These are phyloP conservation scores for Tauraco hartlaubi DNA, from an alignment of 2,797 vertebrate species.

Conservation along the genomic window DNA sequence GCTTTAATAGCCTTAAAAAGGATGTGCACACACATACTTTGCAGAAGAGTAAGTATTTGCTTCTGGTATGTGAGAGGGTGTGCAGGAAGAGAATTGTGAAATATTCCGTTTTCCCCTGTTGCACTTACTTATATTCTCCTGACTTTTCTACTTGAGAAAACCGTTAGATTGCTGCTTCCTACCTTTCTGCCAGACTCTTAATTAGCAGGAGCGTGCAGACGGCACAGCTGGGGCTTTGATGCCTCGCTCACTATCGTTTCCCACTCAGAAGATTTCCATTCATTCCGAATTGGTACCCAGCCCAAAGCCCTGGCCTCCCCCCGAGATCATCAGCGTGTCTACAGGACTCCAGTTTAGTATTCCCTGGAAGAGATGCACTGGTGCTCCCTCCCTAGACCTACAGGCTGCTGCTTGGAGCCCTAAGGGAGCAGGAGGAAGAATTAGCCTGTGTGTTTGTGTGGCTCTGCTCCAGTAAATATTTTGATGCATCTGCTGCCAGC, in stretches of 20 bases:
- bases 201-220: constrained; percentile 38
- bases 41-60: neutral
- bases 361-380: constrained; percentile 57
- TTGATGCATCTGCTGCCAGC: constrained; percentile 74
- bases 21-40: neutral
- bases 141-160: neutral
- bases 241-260: constrained; percentile 44
- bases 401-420: constrained; percentile 74
- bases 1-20: neutral
- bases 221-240: constrained; percentile 48
- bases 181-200: constrained; percentile 51
- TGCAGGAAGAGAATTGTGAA: neutral
- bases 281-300: constrained; percentile 71
- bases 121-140: neutral
- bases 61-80: neutral
- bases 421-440: constrained; percentile 65
- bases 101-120: neutral
- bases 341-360: constrained; percentile 62
- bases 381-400: constrained; percentile 71
- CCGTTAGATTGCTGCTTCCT: constrained; percentile 13
- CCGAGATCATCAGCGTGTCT: constrained; percentile 51
- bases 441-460: constrained; percentile 74
- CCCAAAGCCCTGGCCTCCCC: constrained; percentile 49
- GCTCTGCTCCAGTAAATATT: constrained; percentile 77
- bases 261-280: constrained; percentile 65